Evolutionary conservation across 2,888 invertebrate species (phyloP), one percentile per base, ranked within the genome.

Genomic region (Osmoderma eremita): DNA sequence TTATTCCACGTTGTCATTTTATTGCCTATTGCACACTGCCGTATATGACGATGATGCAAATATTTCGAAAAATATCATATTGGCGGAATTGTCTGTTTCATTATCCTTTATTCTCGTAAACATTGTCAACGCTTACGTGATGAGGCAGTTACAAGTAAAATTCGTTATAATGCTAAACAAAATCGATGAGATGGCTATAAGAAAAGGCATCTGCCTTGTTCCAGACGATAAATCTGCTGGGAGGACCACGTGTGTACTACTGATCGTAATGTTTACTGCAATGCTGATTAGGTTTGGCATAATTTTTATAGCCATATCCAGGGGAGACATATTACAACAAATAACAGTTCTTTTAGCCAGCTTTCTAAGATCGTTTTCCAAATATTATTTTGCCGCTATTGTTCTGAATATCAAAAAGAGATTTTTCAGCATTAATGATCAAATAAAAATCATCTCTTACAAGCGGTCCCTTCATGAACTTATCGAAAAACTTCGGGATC

Each of bases 301-400:
- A 13, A n/a, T n/a, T n/a, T n/a, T n/a, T n/a, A n/a, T n/a, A n/a
- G n/a, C n/a, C n/a, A n/a, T n/a, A n/a, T n/a, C n/a, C n/a, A 64
- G 72, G 22, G 10, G 15, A 13, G 72, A 74, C 67, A 51, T 74
- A 17, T 30, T 74, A 10, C 74, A 77, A 67, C 72, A 74, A 20
- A 8, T 74, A 3, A 69, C 72, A 8, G 22, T 77, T 5, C 68
- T 75, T 51, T 22, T 70, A 1, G 72, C 74, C n/a, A 69, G 72
- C 1, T 68, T 76, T 5, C 67, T 77, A 18, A 78, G 77, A 69
- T 72, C 77, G 36, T 69, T 77, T 1, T 70, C 75, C 10, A 75
- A 78, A 64, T 77, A 76, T 66, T 71, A 75, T 13, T 78, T 76
- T 68, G 71, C 75, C 0, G 58, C 68, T 1, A 70, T 76, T 24